Evolutionary conservation across 2,797 vertebrate species (phyloP).

Genomic region (Tokudaia tokunoshimensis): DNA sequence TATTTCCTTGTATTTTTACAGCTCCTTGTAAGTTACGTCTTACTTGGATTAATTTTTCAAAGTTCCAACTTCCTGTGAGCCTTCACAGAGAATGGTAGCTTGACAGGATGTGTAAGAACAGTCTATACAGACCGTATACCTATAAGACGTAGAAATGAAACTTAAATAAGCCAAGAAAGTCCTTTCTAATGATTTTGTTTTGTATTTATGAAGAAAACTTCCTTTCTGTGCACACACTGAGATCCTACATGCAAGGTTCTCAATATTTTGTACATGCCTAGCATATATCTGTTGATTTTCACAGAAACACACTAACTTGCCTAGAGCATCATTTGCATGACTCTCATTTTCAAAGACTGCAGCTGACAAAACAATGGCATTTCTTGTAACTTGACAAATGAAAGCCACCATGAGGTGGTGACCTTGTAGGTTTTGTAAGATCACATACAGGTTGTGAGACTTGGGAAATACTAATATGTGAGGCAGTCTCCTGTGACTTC

Average conservation of each 20-base stretch:
- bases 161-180: too few species aligned
- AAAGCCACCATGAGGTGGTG: background rate
- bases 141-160: too few species aligned
- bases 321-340: background rate
- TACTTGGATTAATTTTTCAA: background rate
- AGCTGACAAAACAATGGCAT: background rate
- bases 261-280: background rate
- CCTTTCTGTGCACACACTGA: too few species aligned
- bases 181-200: too few species aligned
- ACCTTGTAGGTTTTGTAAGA: background rate
- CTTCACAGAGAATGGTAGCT: too few species aligned
- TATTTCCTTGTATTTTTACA: background rate
- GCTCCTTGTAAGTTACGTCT: background rate
- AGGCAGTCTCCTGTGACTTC: background rate
- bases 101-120: too few species aligned
- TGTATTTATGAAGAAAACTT: too few species aligned
- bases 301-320: background rate
- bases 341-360: background rate
- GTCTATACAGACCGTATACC: too few species aligned
- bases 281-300: background rate
- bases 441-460: background rate
- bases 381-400: background rate
- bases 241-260: too few species aligned
- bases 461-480: background rate
- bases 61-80: too few species aligned